Base-by-base conservation (phyloP, 1,140 invertebrate species). In the Drosophila subpulchrella region DNA sequence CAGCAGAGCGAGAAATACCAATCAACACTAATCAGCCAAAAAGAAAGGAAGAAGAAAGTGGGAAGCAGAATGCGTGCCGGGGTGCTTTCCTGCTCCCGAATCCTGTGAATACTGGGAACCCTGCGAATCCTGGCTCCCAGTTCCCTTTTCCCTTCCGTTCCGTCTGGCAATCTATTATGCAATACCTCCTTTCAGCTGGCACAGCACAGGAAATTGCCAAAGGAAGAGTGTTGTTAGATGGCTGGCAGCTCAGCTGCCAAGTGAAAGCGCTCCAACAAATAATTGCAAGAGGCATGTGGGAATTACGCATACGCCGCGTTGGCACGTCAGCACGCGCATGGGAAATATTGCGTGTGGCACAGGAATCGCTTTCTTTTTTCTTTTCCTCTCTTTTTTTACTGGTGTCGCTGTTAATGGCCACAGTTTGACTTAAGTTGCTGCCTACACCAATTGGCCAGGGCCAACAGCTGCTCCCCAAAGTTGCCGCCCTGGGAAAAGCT, bases 21-120 rank as follows among this genome's bases (percentile, higher is more conserved):
- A 90, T 90, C 88, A 90, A 86, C 88, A 90, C 88, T 90, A 90
- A 90, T 90, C 88, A 90, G 88, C 59, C 62, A 77, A 77, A 73
- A 78, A 57, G 60, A 36, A 36, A 57, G 57, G 72, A 36, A 51
- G 30, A 17, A 51, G 15, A 12, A 51, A 76, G 50, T 10, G 42
- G 15, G 70, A 63, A 55, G 59, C 48, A 75, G 71, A 79, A 76
- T 80, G 68, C 73, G 77, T 80, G 77, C 60, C 32, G 2, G 32
- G 32, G 32, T 15, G 27, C 27, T 27, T 51, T 15, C 4, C 30
- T 12, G 30, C 30, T 17, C 30, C n/a, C 2, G n/a, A 24, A 27
- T n/a, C 20, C 46, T 0, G 46, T 3, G 27, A 27, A 27, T 27
- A 3, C 27, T 3, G 27, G 3, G 27, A 27, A 12, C 1, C 11